A percentile compares a stretch with the other conserved stretches of the same genome.
These are phyloP conservation scores for Anastrepha ludens DNA, from an alignment of 1,140 invertebrate species.

Conservation along the genomic window DNA sequence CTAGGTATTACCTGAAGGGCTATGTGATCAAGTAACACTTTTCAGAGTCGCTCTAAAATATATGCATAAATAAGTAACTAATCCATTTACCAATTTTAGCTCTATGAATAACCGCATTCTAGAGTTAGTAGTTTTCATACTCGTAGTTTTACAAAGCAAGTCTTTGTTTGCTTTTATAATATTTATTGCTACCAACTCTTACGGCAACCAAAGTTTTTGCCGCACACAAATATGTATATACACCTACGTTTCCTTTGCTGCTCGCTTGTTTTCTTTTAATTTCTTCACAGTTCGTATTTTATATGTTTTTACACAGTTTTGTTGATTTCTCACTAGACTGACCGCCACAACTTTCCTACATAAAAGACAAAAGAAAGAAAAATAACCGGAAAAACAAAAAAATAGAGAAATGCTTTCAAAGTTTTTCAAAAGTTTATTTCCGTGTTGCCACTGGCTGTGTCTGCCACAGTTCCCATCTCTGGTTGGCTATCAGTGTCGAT, in stretches of 20 bases:
- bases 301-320: conserved; percentile 19
- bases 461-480: background rate
- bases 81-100: too few relatives aligned
- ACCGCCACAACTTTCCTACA: background rate
- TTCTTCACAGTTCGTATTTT: conserved; percentile 39
- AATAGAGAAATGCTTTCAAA: background rate
- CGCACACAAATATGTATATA: background rate
- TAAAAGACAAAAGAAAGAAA: background rate
- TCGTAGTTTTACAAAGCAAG: too few relatives aligned
- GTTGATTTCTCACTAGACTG: conserved; percentile 57
- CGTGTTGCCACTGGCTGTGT: background rate
- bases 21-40: too few relatives aligned
- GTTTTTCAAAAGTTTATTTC: conserved; percentile 13
- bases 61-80: too few relatives aligned
- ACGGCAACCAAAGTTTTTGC: background rate
- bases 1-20: too few relatives aligned
- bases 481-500: background rate
- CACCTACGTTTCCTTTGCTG: background rate
- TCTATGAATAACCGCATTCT: too few relatives aligned
- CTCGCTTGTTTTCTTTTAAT: conserved; percentile 30
- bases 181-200: background rate
- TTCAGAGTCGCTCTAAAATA: too few relatives aligned
- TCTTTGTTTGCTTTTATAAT: background rate
- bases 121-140: too few relatives aligned
- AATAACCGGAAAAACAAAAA: too few relatives aligned